A percentile compares a stretch with the other conserved stretches of the same genome.
These are phyloP conservation scores for Poliocrania exsul DNA, from an alignment of 2,797 vertebrate species.

Conservation along the genomic window DNA sequence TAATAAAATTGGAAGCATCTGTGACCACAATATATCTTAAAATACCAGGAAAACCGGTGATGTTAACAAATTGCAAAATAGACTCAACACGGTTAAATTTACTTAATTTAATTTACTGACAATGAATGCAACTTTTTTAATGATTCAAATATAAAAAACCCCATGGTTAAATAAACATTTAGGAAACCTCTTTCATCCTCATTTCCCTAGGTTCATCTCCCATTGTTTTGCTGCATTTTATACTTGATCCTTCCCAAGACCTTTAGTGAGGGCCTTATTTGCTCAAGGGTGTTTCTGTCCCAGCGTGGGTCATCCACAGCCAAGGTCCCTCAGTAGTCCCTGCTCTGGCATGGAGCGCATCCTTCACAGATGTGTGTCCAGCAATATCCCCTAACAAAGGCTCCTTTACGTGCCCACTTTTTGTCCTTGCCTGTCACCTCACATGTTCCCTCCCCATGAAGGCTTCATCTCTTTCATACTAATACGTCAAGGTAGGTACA, in stretches of 20 bases:
- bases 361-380: neutral
- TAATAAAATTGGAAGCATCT: conserved; percentile 7
- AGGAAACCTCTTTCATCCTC: neutral
- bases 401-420: neutral
- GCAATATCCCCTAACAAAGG: neutral
- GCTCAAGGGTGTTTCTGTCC: rapidly evolving
- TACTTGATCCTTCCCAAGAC: neutral
- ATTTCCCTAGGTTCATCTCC: neutral
- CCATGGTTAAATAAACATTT: neutral
- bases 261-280: neutral
- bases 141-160: neutral
- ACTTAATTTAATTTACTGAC: neutral
- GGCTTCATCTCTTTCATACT: neutral
- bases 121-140: neutral
- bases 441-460: rapidly evolving
- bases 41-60: neutral
- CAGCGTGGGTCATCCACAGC: neutral
- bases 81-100: neutral
- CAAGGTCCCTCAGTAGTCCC: neutral
- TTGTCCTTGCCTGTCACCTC: neutral
- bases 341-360: neutral
- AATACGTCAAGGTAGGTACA: rapidly evolving
- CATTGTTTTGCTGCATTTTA: neutral
- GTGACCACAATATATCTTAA: neutral
- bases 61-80: neutral